Base-by-base conservation (phyloP, 2,888 invertebrate genomes). In the Desoria tigrina region DNA sequence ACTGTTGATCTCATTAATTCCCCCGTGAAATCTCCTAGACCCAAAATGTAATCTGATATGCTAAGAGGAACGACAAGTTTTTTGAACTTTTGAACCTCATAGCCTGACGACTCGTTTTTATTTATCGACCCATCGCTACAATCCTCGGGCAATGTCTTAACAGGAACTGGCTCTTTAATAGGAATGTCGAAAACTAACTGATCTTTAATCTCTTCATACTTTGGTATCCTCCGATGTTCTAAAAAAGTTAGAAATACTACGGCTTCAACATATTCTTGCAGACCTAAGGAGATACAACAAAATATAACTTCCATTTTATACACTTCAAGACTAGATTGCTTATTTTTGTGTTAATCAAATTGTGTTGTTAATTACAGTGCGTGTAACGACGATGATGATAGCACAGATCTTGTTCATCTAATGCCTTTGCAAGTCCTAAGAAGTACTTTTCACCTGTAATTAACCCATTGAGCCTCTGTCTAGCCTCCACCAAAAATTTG, bases 1-100 rank as follows among this genome's bases (percentile, higher is more conserved):
- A 95, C 90, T 61, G 92, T 91, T 74, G 88, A 86, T 57, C 94
- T 84, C 94, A 95, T 95, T 50, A 94, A 79, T 80, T 95, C 95
- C 0, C 94, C 94, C 0, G 92, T 92, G 28, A 94, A 83, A 81
- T 95, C 94, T 0, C 89, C 89, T 39, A 94, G 80, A 0, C 94
- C 94, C 45, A 94, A 81, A 78, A 94, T 81, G 74, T 83, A 88
- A 69, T 88, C 87, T 39, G 78, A 78, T 0, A 83, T 82, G 16
- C 81, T 80, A 59, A 84, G 54, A 27, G 73, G 64, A 26, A 77
- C 68, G 24, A 66, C 63, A 4, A 72, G 24, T 14, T 14, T 51
- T 27, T 63, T 62, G 21, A 45, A 45, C 16, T 16, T 16, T 21
- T 45, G 6, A 32, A 32, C n/a, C n/a, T n/a, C n/a, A n/a, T 39